phyloP scores from a whole-genome alignment of 1,140 invertebrate species.

The Megathymus violae region DNA sequence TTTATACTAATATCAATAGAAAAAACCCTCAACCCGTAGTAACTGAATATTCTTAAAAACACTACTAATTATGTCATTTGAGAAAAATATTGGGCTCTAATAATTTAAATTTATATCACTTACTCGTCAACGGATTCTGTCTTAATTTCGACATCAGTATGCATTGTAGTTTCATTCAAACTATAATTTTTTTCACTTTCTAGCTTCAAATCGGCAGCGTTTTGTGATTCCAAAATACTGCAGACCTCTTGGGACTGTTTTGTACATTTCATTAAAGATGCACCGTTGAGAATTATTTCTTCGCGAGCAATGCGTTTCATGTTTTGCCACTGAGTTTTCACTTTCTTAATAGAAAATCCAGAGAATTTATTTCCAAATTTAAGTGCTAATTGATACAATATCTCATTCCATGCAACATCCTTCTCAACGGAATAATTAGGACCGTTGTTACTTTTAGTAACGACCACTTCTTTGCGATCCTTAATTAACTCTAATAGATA shows the following conservation, averaged over 20 bases:
- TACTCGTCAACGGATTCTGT: constrained; percentile 74
- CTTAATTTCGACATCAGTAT: constrained; percentile 71
- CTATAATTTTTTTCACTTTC: constrained; percentile 46
- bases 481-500: constrained; percentile 75
- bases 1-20: no score
- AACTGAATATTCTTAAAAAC: no score
- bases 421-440: constrained; percentile 73
- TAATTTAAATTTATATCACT: constrained; percentile 50
- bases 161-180: constrained; percentile 54
- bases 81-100: no score
- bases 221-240: constrained; percentile 66
- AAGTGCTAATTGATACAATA: constrained; percentile 58
- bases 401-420: constrained; percentile 77
- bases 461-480: constrained; percentile 65
- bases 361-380: constrained; percentile 72
- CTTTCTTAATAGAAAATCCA: constrained; percentile 71
- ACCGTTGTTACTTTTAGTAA: constrained; percentile 68
- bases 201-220: constrained; percentile 57
- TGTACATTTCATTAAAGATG: constrained; percentile 57
- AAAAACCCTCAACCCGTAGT: no score
- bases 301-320: constrained; percentile 79
- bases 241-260: constrained; percentile 71
- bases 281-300: constrained; percentile 64
- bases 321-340: constrained; percentile 80
- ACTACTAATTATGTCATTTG: no score